Evolutionary conservation across 2,888 invertebrate species (phyloP).

Genomic region (Tolmerus cingulatus): DNA sequence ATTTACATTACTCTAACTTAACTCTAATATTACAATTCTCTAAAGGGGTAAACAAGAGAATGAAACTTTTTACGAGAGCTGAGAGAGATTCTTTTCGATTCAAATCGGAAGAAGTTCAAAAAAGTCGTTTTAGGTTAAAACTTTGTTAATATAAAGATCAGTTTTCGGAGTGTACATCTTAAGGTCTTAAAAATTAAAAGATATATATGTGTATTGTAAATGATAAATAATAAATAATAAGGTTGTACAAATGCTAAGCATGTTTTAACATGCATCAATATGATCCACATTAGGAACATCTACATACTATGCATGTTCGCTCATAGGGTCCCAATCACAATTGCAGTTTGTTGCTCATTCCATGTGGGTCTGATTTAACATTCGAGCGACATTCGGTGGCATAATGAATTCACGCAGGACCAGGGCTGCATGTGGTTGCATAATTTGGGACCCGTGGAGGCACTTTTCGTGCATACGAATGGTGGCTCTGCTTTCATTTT

Average conservation of each 20-base stretch:
- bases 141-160: too few species aligned
- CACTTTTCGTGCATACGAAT: background rate
- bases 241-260: background rate
- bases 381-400: background rate
- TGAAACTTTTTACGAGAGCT: too few species aligned
- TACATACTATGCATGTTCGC: background rate
- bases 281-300: background rate
- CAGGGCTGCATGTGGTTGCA: background rate
- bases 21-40: too few species aligned
- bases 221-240: too few species aligned
- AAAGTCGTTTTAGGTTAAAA: too few species aligned
- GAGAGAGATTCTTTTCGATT: too few species aligned
- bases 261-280: background rate
- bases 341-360: background rate
- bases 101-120: too few species aligned
- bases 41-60: too few species aligned
- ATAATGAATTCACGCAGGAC: background rate
- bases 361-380: background rate
- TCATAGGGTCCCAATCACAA: background rate
- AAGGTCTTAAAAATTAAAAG: too few species aligned
- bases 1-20: too few species aligned
- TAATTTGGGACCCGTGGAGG: background rate
- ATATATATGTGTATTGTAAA: too few species aligned
- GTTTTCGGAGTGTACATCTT: too few species aligned
- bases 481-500: background rate